phyloP scores from a whole-genome alignment of 1,140 invertebrate species.

The Drosophila quadrilineata region DNA sequence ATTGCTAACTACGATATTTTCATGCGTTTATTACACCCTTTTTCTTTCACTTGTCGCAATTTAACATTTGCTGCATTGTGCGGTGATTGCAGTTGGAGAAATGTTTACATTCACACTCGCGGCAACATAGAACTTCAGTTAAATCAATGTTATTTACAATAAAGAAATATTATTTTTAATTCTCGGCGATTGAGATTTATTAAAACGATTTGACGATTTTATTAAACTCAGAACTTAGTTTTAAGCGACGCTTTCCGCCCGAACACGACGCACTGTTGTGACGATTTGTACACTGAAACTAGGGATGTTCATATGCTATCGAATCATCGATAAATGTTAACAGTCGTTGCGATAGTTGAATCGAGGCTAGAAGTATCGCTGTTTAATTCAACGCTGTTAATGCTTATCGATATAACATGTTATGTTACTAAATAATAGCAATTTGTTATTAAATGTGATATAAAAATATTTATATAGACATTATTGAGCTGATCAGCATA shows the following conservation, averaged over 20 bases:
- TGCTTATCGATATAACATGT: too few species aligned
- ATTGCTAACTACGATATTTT: constrained; percentile 21
- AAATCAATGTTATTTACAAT: constrained; percentile 13
- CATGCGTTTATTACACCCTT: constrained; percentile 25
- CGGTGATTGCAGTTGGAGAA: constrained; percentile 1
- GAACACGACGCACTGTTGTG: constrained; percentile 39
- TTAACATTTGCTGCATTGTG: constrained; percentile 27
- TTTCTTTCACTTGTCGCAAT: constrained; percentile 35
- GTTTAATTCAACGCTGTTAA: too few species aligned
- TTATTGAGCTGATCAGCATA: too few species aligned
- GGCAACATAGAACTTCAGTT: too few species aligned
- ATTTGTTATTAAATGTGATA: too few species aligned
- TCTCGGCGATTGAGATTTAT: constrained; percentile 7
- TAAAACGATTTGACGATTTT: constrained; percentile 19
- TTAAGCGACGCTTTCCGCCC: constrained; percentile 31
- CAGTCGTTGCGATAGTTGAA: neutral
- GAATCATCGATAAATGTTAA: neutral
- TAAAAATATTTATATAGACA: too few species aligned
- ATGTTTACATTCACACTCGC: constrained; percentile 11
- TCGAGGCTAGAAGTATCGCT: too few species aligned
- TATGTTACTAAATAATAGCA: too few species aligned
- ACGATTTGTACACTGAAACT: constrained; percentile 30
- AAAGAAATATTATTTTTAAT: constrained; percentile 9
- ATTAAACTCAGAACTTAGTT: constrained; percentile 23
- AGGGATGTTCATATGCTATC: constrained; percentile 7